phyloP scores from a whole-genome alignment of 1,140 invertebrate species.

The Brachionus manjavacas region DNA sequence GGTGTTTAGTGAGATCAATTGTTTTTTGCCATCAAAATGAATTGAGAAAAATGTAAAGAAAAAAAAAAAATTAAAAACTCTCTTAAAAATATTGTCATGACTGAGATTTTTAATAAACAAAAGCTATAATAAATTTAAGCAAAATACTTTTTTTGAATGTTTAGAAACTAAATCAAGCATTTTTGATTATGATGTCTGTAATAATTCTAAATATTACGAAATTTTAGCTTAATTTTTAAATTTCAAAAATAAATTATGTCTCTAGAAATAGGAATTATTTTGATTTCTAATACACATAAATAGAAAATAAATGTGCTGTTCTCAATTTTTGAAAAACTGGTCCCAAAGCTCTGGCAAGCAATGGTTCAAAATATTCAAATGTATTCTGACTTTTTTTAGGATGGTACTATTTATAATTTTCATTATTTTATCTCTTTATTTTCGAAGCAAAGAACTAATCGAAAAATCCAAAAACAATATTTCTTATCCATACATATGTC shows the following conservation, averaged over 20 bases:
- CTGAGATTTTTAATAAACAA: neutral
- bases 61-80: no score
- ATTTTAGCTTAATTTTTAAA: neutral
- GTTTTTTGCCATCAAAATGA: no score
- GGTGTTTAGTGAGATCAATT: no score
- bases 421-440: neutral
- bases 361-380: slow-evolving; percentile 35
- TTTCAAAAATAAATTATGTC: neutral
- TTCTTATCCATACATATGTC: neutral
- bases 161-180: neutral
- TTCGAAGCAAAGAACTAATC: neutral
- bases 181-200: neutral
- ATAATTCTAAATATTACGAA: neutral
- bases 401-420: neutral
- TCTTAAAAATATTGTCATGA: neutral
- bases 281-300: neutral
- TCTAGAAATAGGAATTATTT: neutral
- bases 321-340: neutral
- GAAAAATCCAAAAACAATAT: neutral
- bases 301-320: neutral
- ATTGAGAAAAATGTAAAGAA: no score
- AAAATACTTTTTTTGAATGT: neutral
- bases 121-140: neutral
- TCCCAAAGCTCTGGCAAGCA: neutral
- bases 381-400: neutral